phyloP scores from a whole-genome alignment of 2,888 invertebrate species.

The Ernsta delagoae region DNA sequence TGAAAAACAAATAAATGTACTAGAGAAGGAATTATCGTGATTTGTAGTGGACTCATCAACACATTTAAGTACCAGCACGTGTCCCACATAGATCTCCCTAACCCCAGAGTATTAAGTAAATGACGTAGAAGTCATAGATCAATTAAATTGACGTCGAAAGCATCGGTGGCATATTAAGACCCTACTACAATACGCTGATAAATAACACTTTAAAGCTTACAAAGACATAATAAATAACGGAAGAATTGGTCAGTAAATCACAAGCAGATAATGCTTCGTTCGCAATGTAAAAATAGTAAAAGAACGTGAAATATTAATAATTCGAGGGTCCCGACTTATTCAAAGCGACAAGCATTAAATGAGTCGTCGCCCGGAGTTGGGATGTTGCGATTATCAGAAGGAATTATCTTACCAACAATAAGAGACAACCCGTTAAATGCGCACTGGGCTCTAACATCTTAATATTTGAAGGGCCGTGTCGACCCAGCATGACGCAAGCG shows the following conservation, averaged over 20 bases:
- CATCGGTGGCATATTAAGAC: not conserved
- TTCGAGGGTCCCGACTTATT: constrained; percentile 47
- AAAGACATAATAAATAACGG: constrained; percentile 14
- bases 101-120: constrained; percentile 2
- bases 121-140: constrained; percentile 5
- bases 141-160: constrained; percentile 5
- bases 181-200: constrained; percentile 12
- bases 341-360: constrained; percentile 80
- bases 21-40: too few relatives aligned
- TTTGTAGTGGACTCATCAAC: too few relatives aligned
- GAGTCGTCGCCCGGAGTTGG: constrained; percentile 66
- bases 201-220: constrained; percentile 13
- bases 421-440: constrained; percentile 69
- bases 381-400: constrained; percentile 70
- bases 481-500: constrained; percentile 75
- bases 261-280: constrained; percentile 20
- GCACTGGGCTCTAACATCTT: constrained; percentile 69
- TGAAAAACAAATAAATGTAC: too few relatives aligned
- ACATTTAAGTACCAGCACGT: not conserved
- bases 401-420: constrained; percentile 71
- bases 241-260: constrained; percentile 21
- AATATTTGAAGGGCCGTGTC: constrained; percentile 75
- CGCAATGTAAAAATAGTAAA: constrained; percentile 25
- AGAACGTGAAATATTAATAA: constrained; percentile 32
- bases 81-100: constrained; percentile 1